These are phyloP conservation scores for Drymodes brunneopygia DNA, from an alignment of 2,113 vertebrate genomes.

Conservation along the genomic window DNA sequence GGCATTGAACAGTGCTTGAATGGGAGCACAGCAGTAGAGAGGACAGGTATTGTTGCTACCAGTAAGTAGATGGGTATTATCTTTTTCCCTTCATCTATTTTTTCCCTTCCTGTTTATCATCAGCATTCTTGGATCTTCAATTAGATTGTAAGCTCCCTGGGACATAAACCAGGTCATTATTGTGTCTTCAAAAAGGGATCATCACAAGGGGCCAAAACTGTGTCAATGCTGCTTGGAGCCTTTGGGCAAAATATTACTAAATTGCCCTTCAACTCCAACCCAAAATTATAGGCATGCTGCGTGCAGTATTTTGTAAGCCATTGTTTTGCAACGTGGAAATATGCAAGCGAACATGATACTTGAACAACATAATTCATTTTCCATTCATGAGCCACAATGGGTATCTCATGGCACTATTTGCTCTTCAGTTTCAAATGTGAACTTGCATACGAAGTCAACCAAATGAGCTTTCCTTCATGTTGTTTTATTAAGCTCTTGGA, in stretches of 20 bases:
- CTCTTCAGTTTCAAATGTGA: constrained; percentile 50
- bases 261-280: constrained; percentile 51
- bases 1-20: neutral
- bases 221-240: constrained; percentile 35
- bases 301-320: constrained; percentile 62
- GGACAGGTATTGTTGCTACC: neutral
- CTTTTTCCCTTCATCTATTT: neutral
- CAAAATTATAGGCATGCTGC: constrained; percentile 57
- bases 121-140: constrained; percentile 16
- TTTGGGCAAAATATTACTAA: constrained; percentile 59
- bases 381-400: constrained; percentile 65
- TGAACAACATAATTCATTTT: constrained; percentile 65
- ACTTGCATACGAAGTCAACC: constrained; percentile 46
- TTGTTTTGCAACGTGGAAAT: constrained; percentile 67
- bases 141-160: constrained; percentile 10
- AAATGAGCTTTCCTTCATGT: constrained; percentile 17
- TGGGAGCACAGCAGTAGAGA: neutral
- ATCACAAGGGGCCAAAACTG: constrained; percentile 6
- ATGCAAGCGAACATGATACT: constrained; percentile 64
- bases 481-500: constrained; percentile 41
- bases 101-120: neutral
- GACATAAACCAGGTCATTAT: constrained; percentile 50
- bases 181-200: constrained; percentile 47
- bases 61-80: neutral
- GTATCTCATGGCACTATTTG: constrained; percentile 53